Evolutionary conservation across 2,113 vertebrate genomes (phyloP), one percentile per base, ranked within the genome.

Genomic region (Octodon degus): DNA sequence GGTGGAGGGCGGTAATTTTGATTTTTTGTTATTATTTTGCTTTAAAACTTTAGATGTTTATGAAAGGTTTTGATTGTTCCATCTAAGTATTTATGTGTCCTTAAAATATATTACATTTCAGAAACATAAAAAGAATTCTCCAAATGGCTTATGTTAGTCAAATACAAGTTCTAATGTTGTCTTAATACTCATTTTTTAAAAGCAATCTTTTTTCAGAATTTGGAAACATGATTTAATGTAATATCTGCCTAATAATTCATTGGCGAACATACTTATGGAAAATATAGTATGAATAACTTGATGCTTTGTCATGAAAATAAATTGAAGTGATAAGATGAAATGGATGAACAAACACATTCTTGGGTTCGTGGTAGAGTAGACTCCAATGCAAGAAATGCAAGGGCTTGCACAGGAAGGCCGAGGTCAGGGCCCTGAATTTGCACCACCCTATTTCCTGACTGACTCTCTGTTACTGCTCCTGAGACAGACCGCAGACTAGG

Each of bases 21-120:
- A 94, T 90, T 94, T 96, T 43, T 93, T 91, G 30, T 96, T 94
- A 96, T 96, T 77, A 86, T 65, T 95, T 95, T 94, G n/a, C 72
- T 97, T 95, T 53, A 77, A 93, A 96, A 96, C 95, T 96, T 97
- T 89, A 81, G 43, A 55, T 83, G 53, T 63, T 97, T 96, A 58
- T 85, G 3, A 65, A 79, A 94, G 16, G 13, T 95, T 97, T 89
- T 97, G 19, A 94, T 96, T 62, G 40, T 77, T 83, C 74, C 19
- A 95, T 80, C 96, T 96, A 74, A 97, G 72, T 93, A 97, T 65
- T 95, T 90, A 95, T 55, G 10, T 67, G 34, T 60, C 76, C 37
- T 93, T 93, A 96, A 90, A 60, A 77, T 94, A 8, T 30, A 79
- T 40, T 82, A 7, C 30, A 74, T 43, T 95, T 95, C 50, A 68